Conservation (phyloP, 2,113 vertebrate genomes). For the Eulemur rufifrons region DNA sequence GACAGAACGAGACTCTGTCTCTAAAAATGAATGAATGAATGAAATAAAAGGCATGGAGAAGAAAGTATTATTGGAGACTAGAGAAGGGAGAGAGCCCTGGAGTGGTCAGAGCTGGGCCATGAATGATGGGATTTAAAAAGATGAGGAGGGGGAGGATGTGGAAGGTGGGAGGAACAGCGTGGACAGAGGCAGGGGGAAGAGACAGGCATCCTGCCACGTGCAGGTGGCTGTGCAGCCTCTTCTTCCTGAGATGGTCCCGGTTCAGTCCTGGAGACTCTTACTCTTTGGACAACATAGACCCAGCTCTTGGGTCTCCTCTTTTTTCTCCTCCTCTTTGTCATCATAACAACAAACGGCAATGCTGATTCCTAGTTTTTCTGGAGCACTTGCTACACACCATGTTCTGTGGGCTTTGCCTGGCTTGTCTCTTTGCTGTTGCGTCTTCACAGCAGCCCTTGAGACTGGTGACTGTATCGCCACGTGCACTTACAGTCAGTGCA, state of each 20-base stretch:
- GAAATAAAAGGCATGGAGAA: too few relatives aligned
- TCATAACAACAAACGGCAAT: background rate
- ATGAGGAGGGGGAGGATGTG: background rate
- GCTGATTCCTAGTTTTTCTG: background rate
- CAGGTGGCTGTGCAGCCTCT: background rate
- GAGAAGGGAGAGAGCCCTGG: background rate
- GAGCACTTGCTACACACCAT: background rate
- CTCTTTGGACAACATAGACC: background rate
- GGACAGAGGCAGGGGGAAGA: background rate
- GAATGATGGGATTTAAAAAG: background rate
- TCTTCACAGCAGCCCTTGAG: background rate
- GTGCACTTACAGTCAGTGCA: background rate
- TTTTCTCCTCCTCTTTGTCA: background rate
- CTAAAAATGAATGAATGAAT: too few relatives aligned
- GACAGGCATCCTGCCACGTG: background rate
- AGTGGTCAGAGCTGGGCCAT: background rate
- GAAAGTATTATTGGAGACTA: background rate
- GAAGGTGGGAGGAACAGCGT: background rate
- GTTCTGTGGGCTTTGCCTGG: background rate
- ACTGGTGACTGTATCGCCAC: rapidly evolving
- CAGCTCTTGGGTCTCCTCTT: background rate
- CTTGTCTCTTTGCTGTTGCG: background rate
- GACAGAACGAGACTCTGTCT: too few relatives aligned
- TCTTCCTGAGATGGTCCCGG: background rate
- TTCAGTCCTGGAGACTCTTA: background rate